Evolutionary conservation across 2,888 invertebrate species (phyloP).

Genomic region (Parthenolecanium corni): DNA sequence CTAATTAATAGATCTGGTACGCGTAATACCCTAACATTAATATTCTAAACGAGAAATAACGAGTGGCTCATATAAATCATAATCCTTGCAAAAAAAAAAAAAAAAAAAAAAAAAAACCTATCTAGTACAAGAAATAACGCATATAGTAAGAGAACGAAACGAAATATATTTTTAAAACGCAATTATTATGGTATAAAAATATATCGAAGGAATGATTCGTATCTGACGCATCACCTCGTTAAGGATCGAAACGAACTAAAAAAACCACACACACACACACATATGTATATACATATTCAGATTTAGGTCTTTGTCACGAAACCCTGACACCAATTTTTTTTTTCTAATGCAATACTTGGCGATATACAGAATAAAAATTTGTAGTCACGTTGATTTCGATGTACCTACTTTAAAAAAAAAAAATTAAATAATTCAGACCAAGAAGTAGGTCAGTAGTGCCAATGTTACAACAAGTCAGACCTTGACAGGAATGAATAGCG

Average conservation of each 20-base stretch:
- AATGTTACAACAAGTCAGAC: constrained; percentile 22
- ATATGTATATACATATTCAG: neutral
- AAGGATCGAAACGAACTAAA: neutral
- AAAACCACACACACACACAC: constrained; percentile 8
- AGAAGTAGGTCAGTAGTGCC: constrained; percentile 27
- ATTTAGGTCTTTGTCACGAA: constrained; percentile 25
- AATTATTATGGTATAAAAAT: constrained; percentile 8
- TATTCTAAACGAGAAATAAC: neutral
- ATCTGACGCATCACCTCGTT: no score
- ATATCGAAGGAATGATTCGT: neutral
- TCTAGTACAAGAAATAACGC: no score
- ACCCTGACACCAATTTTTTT: constrained; percentile 21
- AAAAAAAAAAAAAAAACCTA: neutral
- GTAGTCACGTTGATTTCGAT: constrained; percentile 27
- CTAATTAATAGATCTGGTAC: neutral
- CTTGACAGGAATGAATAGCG: constrained; percentile 25
- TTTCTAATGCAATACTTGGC: constrained; percentile 23
- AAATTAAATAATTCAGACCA: constrained; percentile 4
- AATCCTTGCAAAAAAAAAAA: neutral
- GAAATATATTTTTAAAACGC: neutral
- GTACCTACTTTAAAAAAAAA: constrained; percentile 3
- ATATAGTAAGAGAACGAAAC: neutral
- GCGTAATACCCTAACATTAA: constrained; percentile 3
- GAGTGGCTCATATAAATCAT: no score
- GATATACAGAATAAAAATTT: constrained; percentile 24